Evolutionary conservation across 2,797 vertebrate genomes (phyloP).

Genomic region (Acrossocheilus fasciatus): DNA sequence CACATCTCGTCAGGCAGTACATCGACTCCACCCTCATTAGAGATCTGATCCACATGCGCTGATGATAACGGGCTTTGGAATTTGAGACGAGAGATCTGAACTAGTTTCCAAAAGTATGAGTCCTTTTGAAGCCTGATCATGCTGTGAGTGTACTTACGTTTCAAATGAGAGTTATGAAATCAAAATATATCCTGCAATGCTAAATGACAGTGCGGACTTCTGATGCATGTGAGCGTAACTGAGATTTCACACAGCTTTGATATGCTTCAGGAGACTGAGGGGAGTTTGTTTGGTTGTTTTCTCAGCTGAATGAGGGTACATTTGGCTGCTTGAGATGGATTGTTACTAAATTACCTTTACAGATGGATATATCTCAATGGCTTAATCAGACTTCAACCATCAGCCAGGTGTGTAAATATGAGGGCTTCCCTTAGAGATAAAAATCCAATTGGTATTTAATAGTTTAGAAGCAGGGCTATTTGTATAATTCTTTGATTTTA

Average conservation of each 20-base stretch:
- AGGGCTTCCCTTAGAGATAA: not conserved
- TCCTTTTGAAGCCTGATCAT: conserved; percentile 24
- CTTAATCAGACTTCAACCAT: not conserved
- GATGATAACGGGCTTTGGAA: conserved; percentile 21
- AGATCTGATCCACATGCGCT: conserved; percentile 19
- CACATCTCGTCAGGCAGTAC: conserved; percentile 6
- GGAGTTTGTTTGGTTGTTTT: conserved; percentile 6
- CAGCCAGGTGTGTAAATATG: not conserved
- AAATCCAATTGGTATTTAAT: not conserved
- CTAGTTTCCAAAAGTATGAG: conserved; percentile 24
- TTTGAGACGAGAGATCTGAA: conserved; percentile 16
- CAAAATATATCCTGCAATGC: not conserved
- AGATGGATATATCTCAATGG: not conserved
- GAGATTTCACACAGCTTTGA: not conserved
- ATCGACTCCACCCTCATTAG: conserved; percentile 20
- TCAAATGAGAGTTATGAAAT: conserved; percentile 25
- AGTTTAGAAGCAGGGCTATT: not conserved
- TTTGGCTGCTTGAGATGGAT: not conserved
- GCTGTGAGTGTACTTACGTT: conserved; percentile 16
- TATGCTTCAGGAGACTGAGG: not conserved
- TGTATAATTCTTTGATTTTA: not conserved
- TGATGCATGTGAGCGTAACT: not conserved
- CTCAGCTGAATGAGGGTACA: not conserved
- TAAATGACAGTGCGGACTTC: not conserved
- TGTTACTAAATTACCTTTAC: not conserved